Base-by-base conservation (phyloP, 2,113 vertebrate species). In the Mustela nigripes region DNA sequence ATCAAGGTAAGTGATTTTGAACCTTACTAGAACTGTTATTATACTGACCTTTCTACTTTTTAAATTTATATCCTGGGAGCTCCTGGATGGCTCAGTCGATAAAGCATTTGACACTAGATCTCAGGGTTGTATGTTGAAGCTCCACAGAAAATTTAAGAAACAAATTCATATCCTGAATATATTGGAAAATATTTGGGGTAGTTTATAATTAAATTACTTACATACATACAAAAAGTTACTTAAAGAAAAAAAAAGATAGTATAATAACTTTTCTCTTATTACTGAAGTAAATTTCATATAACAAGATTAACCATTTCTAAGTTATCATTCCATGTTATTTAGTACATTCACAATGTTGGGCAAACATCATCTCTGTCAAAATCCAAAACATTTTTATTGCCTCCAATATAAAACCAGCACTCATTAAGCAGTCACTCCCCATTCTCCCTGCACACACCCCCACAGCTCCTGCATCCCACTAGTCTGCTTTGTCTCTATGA, bases 1-100 rank as follows among this genome's bases (percentile, higher is more conserved):
- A 33, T 94, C 98, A 80, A 97, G 82, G 98, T 98, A 78, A 97
- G 96, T 71, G 21, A 2, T 71, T 86, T 31, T 62, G 24, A 94
- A 88, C 21, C 4, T 91, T 95, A 94, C 19, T 92, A 97, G 91
- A 97, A 97, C 94, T 85, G 42, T 6, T 26, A 39, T 97, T 92
- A 15, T 71, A 76, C 33, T 90, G 7, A 76, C 84, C 82, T 82
- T 36, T 81, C 94, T 45, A 62, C 90, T 73, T 60, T 79, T 93
- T 73, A 82, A 86, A 91, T 85, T 62, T 87, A 73, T 88, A 63
- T 56, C 28, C 42, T 87, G 74, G 73, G 73, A 76, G 24, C 24
- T 8, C 73, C 42, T 76, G 42, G 26, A 42, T 45, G 14, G 24
- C 42, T 76, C 24, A 16, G 3, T 48, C 8, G 14, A 14, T 76